These are phyloP conservation scores for Leucoptera coffeella DNA, from an alignment of 2,888 invertebrate genomes.

Conservation along the genomic window DNA sequence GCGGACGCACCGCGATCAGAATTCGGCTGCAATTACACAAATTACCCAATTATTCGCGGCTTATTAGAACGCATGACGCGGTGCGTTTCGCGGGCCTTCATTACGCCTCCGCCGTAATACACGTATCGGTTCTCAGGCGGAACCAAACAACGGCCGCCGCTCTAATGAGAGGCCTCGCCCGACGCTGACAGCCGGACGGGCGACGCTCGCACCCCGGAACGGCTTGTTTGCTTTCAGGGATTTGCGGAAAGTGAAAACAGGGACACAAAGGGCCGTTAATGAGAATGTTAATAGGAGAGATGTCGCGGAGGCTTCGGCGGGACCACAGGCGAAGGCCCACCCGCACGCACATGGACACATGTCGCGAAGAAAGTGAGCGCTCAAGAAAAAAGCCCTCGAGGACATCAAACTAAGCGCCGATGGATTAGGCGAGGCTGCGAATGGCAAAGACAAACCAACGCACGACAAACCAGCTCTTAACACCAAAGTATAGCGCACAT, in stretches of 20 bases:
- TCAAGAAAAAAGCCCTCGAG: slow-evolving; percentile 24
- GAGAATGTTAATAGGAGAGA: no score
- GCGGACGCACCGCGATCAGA: slow-evolving; percentile 7
- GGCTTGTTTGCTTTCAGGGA: no score
- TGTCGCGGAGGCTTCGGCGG: background rate
- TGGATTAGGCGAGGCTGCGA: slow-evolving; percentile 22
- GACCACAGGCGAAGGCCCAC: slow-evolving; percentile 21
- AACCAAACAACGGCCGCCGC: slow-evolving; percentile 9
- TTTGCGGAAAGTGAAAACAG: slow-evolving; percentile 48
- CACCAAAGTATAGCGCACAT: no score
- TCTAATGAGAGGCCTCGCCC: no score
- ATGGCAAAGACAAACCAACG: no score
- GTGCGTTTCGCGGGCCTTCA: slow-evolving; percentile 12
- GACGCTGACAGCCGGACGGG: no score
- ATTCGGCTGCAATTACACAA: slow-evolving; percentile 14
- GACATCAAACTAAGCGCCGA: slow-evolving; percentile 47
- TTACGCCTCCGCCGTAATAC: slow-evolving; percentile 34
- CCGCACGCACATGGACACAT: slow-evolving; percentile 40
- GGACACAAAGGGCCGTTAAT: slow-evolving; percentile 23
- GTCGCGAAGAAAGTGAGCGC: slow-evolving; percentile 31
- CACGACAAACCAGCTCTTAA: no score
- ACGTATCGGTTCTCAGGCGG: slow-evolving; percentile 12
- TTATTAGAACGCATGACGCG: slow-evolving; percentile 43
- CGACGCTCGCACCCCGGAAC: no score
- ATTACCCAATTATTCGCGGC: slow-evolving; percentile 35